Base-by-base conservation (phyloP, 1,140 invertebrate species). In the Pachyrhynchus sulphureomaculatus region DNA sequence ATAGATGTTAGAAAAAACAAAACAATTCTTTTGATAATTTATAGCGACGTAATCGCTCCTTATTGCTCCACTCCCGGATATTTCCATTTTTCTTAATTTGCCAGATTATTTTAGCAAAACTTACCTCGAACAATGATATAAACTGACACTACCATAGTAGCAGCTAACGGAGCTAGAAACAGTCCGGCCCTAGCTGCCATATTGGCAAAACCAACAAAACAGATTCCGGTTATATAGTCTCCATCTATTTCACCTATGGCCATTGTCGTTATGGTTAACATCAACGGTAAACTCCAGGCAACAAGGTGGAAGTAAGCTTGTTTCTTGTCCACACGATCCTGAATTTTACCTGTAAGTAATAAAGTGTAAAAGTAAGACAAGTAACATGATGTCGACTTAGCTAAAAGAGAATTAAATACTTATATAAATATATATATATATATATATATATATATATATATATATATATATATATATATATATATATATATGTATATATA, bases 301-400 rank as follows among this genome's bases (percentile, higher is more conserved):
- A 93, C 86, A 13, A 97, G 73, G 78, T 98, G 95, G 74, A 98
- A 98, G 72, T 97, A 97, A 0, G 89, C 88, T 0, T 88, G 87
- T 76, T 95, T 93, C 67, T 93, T 94, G 69, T 95, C 92, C 66
- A 97, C 91, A 23, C 91, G 83, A 65, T 96, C 92, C 76, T 95
- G 86, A 8, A 91, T 90, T 80, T 90, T 90, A 15, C 87, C 70
- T 70, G 32, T 41, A 65, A 67, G 24, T 52, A 41, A 21, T 20
- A 23, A 5, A 53, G 1, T n/a, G n/a, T n/a, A n/a, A n/a, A n/a
- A n/a, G n/a, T n/a, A n/a, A n/a, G n/a, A n/a, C n/a, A n/a, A n/a
- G n/a, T n/a, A n/a, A n/a, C n/a, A n/a, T n/a, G n/a, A n/a, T n/a
- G n/a, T n/a, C n/a, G n/a, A n/a, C n/a, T n/a, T n/a, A n/a, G n/a